These are phyloP conservation scores for Tiliacea citrago DNA, from an alignment of 2,888 invertebrate species.

Conservation along the genomic window DNA sequence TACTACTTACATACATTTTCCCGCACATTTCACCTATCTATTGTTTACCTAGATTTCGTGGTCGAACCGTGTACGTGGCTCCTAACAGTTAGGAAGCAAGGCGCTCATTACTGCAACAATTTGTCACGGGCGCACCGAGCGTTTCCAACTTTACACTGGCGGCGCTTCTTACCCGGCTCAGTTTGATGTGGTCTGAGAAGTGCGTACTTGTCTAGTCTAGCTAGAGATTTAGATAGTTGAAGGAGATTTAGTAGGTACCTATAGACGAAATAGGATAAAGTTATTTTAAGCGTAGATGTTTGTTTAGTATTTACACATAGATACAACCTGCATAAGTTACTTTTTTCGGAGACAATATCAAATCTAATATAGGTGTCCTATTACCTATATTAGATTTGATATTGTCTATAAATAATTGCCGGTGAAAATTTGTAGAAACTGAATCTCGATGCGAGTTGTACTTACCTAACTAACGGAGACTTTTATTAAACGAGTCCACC, in stretches of 20 bases:
- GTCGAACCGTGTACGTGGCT: conserved; percentile 34
- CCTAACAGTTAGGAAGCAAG: conserved; percentile 62
- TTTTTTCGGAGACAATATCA: background rate
- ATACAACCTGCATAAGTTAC: background rate
- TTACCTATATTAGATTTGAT: too few relatives aligned
- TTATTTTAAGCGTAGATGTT: background rate
- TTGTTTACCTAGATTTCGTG: background rate
- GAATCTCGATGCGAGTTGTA: background rate
- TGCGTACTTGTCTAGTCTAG: conserved; percentile 53
- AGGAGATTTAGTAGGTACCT: background rate
- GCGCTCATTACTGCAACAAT: conserved; percentile 80
- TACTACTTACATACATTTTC: background rate
- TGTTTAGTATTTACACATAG: background rate
- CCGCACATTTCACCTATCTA: background rate
- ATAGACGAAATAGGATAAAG: background rate
- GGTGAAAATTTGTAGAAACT: background rate
- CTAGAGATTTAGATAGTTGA: conserved; percentile 15
- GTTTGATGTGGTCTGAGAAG: conserved; percentile 58
- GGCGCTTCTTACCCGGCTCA: conserved; percentile 55
- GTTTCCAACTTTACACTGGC: conserved; percentile 70
- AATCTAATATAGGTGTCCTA: background rate
- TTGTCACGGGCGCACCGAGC: conserved; percentile 76
- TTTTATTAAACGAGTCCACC: background rate
- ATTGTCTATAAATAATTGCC: background rate
- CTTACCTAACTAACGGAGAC: background rate